Evolutionary conservation across 2,113 vertebrate genomes (phyloP), one percentile per base, ranked within the genome.

Genomic region (Blennius ocellaris): DNA sequence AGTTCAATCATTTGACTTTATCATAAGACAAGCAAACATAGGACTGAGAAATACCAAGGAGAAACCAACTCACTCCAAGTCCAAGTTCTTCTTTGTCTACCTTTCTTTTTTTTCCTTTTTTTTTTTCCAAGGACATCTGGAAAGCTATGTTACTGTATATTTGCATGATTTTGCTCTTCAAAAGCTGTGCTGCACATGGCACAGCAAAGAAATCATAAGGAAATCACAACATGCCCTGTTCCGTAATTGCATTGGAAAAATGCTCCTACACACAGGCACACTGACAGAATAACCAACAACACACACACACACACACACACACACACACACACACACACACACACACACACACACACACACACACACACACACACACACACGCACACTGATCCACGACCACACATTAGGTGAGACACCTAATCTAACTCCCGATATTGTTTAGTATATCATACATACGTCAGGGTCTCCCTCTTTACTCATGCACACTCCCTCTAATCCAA

Each of bases 341-440:
- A 55, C 93, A 6, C n/a, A 49, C 21, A 94, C 87, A 95, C 89
- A 82, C 93, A 94, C 57, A 73, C 5, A 30, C 21, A 30, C 21
- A 30, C 21, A 30, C 21, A 30, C 21, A 30, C 21, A 30, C 21
- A 30, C 21, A 30, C 21, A 30, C 21, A 30, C 21, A 30, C 93
- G 5, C n/a, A 49, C 21, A 55, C 51, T 11, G 90, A 95, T 95
- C 90, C 81, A 50, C 90, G 94, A 94, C 94, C 93, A 95, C 93
- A 94, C 93, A 92, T 96, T 94, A 94, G 93, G 91, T 90, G 91
- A 93, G 95, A 83, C 95, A 94, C 94, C 93, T 95, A 93, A 96
- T 96, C 94, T 94, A 95, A 96, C 95, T 89, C 91, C 93, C 92
- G 90, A 92, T 94, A 94, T 95, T 95, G 96, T 96, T 94, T 94